phyloP scores from a whole-genome alignment of 2,888 invertebrate species.

The Diarsia dahlii region DNA sequence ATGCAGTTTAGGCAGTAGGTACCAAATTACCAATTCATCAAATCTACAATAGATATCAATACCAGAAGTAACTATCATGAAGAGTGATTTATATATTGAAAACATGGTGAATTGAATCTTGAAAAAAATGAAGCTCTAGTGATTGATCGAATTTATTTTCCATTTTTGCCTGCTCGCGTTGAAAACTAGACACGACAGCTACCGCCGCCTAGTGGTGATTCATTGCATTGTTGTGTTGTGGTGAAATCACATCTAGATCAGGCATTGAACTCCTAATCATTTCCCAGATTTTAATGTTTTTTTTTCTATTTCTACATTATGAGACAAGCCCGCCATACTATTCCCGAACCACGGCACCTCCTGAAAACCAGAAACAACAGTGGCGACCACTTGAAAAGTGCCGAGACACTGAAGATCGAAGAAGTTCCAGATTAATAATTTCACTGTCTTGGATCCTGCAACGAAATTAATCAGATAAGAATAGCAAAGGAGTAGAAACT shows the following conservation, averaged over 20 bases:
- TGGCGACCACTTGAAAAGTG: no score
- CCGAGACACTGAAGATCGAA: no score
- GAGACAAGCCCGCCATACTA: no score
- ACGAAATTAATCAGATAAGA: no score
- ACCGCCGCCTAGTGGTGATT: conserved; percentile 12
- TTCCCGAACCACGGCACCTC: no score
- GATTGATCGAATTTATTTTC: conserved; percentile 41
- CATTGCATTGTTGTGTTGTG: neutral
- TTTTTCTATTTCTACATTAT: no score
- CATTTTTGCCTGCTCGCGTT: conserved; percentile 36
- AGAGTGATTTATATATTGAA: conserved; percentile 38
- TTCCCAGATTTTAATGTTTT: no score
- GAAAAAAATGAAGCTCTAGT: conserved; percentile 34
- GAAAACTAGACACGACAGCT: neutral
- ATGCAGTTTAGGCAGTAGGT: neutral
- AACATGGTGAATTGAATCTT: conserved; percentile 27
- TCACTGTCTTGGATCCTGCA: no score
- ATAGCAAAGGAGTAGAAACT: no score
- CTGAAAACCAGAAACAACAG: no score
- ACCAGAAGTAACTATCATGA: neutral
- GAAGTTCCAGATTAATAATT: no score
- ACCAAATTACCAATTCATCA: conserved; percentile 11
- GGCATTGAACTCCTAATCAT: neutral
- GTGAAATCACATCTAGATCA: neutral
- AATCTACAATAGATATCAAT: neutral